Conservation (phyloP, 2,888 invertebrate species). For the Holacanthella duospinosa region DNA sequence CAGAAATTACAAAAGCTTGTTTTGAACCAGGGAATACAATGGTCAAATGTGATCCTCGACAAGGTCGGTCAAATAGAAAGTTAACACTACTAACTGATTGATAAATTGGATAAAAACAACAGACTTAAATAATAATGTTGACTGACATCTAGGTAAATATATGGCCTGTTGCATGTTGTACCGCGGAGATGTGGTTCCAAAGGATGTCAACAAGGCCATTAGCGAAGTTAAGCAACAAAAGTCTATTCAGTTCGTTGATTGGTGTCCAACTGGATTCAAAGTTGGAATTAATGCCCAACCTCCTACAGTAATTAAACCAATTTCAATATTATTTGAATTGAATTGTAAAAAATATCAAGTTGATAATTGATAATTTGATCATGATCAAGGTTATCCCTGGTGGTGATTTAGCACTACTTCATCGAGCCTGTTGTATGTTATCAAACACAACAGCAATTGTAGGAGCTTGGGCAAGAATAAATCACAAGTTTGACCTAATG, state of each 20-base stretch:
- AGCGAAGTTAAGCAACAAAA: constrained; percentile 58
- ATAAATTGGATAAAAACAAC: no score
- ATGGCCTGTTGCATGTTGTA: constrained; percentile 67
- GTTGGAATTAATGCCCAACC: constrained; percentile 35
- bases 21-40: constrained; percentile 95
- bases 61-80: constrained; percentile 47
- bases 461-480: constrained; percentile 48
- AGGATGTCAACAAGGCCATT: constrained; percentile 62
- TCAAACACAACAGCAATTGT: constrained; percentile 90
- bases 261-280: constrained; percentile 47
- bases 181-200: constrained; percentile 74
- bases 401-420: constrained; percentile 52
- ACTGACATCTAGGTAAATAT: constrained; percentile 49
- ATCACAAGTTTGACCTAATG: constrained; percentile 94
- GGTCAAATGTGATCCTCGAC: constrained; percentile 37
- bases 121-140: no score
- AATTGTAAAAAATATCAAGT: background rate
- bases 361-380: background rate
- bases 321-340: no score
- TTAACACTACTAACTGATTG: no score
- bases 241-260: constrained; percentile 47
- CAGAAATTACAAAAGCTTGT: constrained; percentile 77
- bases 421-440: constrained; percentile 72
- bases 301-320: constrained; percentile 26
- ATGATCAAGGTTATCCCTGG: constrained; percentile 27